phyloP scores from a whole-genome alignment of 1,140 invertebrate species.

The Cydia strobilella region DNA sequence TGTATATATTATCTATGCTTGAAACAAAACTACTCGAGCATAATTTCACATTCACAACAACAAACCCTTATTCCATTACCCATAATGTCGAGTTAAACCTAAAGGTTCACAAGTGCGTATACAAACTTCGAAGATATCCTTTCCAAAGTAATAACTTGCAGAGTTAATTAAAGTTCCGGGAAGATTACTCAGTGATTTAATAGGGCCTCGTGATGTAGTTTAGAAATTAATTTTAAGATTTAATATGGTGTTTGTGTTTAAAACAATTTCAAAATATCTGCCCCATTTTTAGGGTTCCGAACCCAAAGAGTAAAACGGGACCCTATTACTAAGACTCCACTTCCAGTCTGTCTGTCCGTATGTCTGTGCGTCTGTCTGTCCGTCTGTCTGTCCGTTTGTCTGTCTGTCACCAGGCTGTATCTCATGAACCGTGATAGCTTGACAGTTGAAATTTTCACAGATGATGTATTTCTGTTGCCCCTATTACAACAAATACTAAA shows the following conservation, averaged over 20 bases:
- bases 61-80: not conserved
- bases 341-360: too few species aligned
- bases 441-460: too few species aligned
- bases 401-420: too few species aligned
- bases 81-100: not conserved
- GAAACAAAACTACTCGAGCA: not conserved
- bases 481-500: too few species aligned
- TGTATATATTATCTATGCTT: not conserved
- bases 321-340: too few species aligned
- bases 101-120: not conserved
- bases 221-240: conserved; percentile 26
- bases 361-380: too few species aligned
- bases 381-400: too few species aligned
- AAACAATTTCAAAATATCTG: too few species aligned
- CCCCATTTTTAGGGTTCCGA: too few species aligned
- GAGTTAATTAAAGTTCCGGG: conserved; percentile 29
- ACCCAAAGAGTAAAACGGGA: too few species aligned
- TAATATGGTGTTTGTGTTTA: not conserved
- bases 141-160: conserved; percentile 27
- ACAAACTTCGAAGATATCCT: conserved; percentile 1
- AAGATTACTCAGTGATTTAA: conserved; percentile 31
- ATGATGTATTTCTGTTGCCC: too few species aligned
- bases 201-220: conserved; percentile 17
- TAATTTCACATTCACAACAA: not conserved
- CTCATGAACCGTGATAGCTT: too few species aligned